Percentiles rank a stretch among this genome's conserved stretches.
These are phyloP conservation scores for Trachelipus rathkii DNA, from an alignment of 1,140 invertebrate species.

Conservation along the genomic window DNA sequence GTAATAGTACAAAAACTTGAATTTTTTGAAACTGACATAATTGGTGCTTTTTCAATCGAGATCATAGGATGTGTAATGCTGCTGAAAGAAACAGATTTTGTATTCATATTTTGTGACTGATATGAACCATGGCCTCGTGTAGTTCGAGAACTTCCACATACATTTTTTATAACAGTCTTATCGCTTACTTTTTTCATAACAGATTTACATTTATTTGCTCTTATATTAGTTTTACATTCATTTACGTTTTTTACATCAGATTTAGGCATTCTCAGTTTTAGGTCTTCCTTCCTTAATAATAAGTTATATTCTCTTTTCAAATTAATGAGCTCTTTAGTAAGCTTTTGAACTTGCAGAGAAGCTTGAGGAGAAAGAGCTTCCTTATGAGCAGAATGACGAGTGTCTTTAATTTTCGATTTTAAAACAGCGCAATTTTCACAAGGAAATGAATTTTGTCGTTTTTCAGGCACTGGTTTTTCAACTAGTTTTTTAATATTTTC, in stretches of 20 bases:
- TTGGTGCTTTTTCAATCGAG: too few relatives aligned
- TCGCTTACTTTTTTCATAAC: background rate
- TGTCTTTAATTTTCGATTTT: background rate
- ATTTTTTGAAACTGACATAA: too few relatives aligned
- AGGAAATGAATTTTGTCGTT: conserved; percentile 12
- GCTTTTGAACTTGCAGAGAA: background rate
- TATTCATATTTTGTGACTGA: too few relatives aligned
- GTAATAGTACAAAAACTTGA: too few relatives aligned
- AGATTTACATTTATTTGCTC: background rate
- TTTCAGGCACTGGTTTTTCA: conserved; percentile 22
- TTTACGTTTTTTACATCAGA: background rate
- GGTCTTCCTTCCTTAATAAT: too few relatives aligned
- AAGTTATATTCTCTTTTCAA: background rate
- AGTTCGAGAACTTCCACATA: background rate
- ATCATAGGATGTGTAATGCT: too few relatives aligned
- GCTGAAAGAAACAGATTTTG: too few relatives aligned
- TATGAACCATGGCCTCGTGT: background rate
- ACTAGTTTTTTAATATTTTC: conserved; percentile 8
- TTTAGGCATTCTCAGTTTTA: too few relatives aligned
- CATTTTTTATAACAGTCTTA: background rate
- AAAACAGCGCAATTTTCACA: conserved; percentile 12
- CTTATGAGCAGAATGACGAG: background rate
- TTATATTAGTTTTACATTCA: background rate
- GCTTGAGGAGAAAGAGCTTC: background rate
- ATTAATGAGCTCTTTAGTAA: background rate